phyloP scores from a whole-genome alignment of 2,888 invertebrate species.

The Leptura quadrifasciata region DNA sequence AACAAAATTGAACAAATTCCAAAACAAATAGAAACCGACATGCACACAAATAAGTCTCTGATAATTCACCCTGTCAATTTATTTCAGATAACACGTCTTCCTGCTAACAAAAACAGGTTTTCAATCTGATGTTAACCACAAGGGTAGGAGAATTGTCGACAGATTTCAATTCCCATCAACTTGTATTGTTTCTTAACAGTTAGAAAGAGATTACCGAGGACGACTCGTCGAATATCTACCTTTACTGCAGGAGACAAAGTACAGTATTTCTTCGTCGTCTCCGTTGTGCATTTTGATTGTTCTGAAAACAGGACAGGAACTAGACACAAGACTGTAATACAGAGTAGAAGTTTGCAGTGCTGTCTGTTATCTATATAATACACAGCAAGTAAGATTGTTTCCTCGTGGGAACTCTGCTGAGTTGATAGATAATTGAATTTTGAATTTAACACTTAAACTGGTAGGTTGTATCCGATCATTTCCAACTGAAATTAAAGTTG shows the following conservation, averaged over 20 bases:
- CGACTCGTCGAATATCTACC: conserved; percentile 32
- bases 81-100: conserved; percentile 31
- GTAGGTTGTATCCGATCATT: background rate
- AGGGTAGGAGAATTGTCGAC: conserved; percentile 40
- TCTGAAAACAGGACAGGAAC: conserved; percentile 32
- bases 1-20: background rate
- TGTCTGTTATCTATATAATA: conserved; percentile 38
- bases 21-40: background rate
- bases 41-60: conserved; percentile 17
- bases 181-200: conserved; percentile 54
- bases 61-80: conserved; percentile 32
- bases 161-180: conserved; percentile 53
- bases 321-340: conserved; percentile 24
- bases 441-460: conserved; percentile 23
- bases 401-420: conserved; percentile 25
- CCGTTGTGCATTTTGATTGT: conserved; percentile 8
- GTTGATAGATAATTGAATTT: conserved; percentile 39
- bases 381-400: conserved; percentile 28
- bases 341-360: conserved; percentile 34
- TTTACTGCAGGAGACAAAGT: conserved; percentile 43
- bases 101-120: conserved; percentile 42
- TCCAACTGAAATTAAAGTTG: background rate
- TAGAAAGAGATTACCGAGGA: conserved; percentile 52
- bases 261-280: conserved; percentile 27
- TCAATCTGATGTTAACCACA: conserved; percentile 46